These are phyloP conservation scores for Lamprotornis superbus DNA, from an alignment of 2,113 vertebrate genomes.

Conservation along the genomic window DNA sequence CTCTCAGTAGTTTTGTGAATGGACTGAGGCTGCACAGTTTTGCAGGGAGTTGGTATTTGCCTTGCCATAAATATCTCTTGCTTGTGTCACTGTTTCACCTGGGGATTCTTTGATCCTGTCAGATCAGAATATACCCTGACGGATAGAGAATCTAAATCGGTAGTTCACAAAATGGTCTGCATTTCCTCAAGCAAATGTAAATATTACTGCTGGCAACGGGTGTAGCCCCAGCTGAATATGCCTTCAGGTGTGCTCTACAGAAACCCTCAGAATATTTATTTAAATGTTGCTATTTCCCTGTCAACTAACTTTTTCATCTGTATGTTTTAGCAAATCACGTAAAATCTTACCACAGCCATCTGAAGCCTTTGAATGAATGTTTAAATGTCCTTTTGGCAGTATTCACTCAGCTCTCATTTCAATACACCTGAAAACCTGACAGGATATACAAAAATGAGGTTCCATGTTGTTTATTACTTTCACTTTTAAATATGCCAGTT, in stretches of 20 bases:
- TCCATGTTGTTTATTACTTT: conserved; percentile 55
- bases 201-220: neutral
- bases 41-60: neutral
- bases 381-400: neutral
- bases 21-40: neutral
- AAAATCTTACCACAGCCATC: neutral
- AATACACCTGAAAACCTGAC: conserved; percentile 9
- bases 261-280: neutral
- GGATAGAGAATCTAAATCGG: neutral
- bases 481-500: neutral
- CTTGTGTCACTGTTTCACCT: neutral
- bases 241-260: neutral
- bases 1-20: neutral
- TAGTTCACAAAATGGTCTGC: neutral
- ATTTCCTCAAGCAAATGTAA: neutral
- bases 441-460: conserved; percentile 36
- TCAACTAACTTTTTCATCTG: neutral
- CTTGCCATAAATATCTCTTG: neutral
- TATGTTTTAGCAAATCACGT: neutral
- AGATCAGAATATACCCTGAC: neutral
- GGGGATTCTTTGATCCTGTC: neutral
- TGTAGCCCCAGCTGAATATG: neutral
- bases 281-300: conserved; percentile 2
- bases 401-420: neutral
- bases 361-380: conserved; percentile 6